phyloP scores from a whole-genome alignment of 2,113 vertebrate species.

The Corvus hawaiiensis region DNA sequence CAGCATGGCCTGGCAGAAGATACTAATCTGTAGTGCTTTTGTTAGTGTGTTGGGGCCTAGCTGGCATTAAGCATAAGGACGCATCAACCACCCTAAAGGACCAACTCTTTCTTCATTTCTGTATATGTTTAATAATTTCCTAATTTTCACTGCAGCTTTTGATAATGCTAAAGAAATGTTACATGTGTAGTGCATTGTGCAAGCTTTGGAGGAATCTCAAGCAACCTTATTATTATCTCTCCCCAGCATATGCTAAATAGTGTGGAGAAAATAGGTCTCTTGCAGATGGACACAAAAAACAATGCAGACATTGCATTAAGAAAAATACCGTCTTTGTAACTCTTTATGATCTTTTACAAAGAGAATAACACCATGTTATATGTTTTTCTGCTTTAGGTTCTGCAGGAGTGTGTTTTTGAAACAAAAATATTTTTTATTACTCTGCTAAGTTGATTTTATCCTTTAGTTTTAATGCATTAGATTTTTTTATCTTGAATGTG shows the following conservation, averaged over 20 bases:
- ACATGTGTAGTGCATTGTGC: background rate
- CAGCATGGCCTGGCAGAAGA: background rate
- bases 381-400: background rate
- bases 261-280: background rate
- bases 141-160: background rate
- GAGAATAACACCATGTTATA: background rate
- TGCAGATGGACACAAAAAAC: background rate
- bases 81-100: background rate
- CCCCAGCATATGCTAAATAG: background rate
- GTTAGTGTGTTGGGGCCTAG: background rate
- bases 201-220: background rate
- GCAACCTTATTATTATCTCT: background rate
- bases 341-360: background rate
- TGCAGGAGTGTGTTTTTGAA: background rate
- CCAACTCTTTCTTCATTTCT: background rate
- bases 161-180: background rate
- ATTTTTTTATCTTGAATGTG: background rate
- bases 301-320: background rate
- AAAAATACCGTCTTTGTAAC: background rate
- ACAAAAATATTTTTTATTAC: background rate
- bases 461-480: background rate
- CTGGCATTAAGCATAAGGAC: background rate
- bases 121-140: background rate
- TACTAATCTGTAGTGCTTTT: background rate
- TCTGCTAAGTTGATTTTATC: background rate